These are phyloP conservation scores for Lasioglossum figueresi DNA, from an alignment of 2,888 invertebrate species.

Conservation along the genomic window DNA sequence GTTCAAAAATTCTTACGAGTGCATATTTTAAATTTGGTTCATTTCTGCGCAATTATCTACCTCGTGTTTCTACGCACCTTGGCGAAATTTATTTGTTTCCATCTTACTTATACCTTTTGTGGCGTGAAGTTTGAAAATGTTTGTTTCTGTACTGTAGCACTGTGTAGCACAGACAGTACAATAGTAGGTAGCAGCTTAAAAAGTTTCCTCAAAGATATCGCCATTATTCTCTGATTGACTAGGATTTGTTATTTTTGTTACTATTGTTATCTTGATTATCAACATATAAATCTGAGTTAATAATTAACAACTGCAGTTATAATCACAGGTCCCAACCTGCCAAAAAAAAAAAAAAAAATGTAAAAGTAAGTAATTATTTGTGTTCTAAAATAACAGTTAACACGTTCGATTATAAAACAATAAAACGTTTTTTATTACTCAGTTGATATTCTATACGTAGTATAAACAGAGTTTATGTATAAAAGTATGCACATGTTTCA, in stretches of 20 bases:
- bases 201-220: too few relatives aligned
- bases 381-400: background rate
- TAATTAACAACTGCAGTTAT: too few relatives aligned
- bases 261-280: background rate
- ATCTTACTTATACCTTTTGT: background rate
- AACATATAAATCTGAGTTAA: background rate
- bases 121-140: background rate
- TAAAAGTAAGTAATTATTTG: background rate
- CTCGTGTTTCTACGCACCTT: too few relatives aligned
- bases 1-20: background rate
- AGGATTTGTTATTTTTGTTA: background rate
- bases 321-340: too few relatives aligned
- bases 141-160: background rate
- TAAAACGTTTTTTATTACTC: background rate
- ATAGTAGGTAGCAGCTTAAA: too few relatives aligned
- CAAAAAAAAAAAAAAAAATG: too few relatives aligned
- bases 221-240: too few relatives aligned
- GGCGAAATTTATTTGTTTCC: background rate
- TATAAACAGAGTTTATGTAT: slow-evolving; percentile 39
- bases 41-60: too few relatives aligned
- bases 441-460: background rate
- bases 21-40: background rate
- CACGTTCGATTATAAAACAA: background rate
- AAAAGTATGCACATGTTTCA: slow-evolving; percentile 33
- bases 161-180: too few relatives aligned